A percentile compares a stretch with the other conserved stretches of the same genome.
phyloP scores from a whole-genome alignment of 2,113 vertebrate species.

The Charina bottae region DNA sequence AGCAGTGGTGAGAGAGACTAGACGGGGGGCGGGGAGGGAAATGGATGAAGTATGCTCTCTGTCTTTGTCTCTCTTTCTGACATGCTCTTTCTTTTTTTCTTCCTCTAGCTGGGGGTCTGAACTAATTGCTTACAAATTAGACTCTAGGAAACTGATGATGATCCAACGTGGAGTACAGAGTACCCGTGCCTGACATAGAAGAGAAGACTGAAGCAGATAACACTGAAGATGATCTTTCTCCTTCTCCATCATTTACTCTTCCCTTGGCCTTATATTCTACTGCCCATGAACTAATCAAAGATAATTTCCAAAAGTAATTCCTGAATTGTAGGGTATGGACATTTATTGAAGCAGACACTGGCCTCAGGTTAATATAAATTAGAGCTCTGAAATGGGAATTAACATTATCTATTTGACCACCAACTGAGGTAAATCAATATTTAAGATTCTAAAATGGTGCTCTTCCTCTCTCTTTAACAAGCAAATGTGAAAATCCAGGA shows the following conservation, averaged over 20 bases:
- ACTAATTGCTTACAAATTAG: neutral
- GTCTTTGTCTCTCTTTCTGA: too few relatives aligned
- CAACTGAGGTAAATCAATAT: neutral
- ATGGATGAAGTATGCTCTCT: too few relatives aligned
- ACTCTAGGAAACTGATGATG: neutral
- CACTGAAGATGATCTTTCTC: neutral
- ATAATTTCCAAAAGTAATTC: neutral
- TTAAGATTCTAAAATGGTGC: neutral
- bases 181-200: neutral
- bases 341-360: neutral
- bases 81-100: too few relatives aligned
- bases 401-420: neutral
- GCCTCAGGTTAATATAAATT: neutral
- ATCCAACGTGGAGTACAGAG: neutral
- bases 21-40: too few relatives aligned
- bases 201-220: neutral
- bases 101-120: neutral
- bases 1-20: too few relatives aligned
- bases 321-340: neutral
- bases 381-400: neutral
- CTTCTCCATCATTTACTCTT: neutral
- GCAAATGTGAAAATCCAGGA: neutral
- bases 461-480: neutral
- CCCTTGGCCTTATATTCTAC: neutral
- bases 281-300: neutral